Base-by-base conservation (phyloP, 2,113 vertebrate genomes). In the Pollachius pollachius region DNA sequence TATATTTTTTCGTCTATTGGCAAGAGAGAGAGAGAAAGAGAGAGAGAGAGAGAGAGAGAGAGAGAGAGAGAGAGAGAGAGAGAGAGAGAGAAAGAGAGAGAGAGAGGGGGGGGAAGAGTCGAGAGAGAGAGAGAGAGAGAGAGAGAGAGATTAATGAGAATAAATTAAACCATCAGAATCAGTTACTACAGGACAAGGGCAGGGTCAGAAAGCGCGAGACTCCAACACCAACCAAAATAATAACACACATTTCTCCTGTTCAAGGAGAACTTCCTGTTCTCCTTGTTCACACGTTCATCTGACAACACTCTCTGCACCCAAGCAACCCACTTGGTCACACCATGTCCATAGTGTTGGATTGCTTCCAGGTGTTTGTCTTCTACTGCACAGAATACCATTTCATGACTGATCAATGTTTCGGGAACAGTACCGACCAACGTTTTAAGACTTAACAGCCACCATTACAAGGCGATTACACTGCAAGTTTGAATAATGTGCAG, bases 171-270 rank as follows among this genome's bases (percentile, higher is more conserved):
- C 0, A 34, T 5, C 4, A 34, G 30, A 2, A 34, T 34, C 30
- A 34, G 30, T 4, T 34, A 34, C 30, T 34, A 4, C 30, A 30
- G 77, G 75, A 77, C 69, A 66, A 16, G 16, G 56, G 67, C 60
- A 62, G 72, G 74, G 79, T 37, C 65, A 57, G 57, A 60, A 62
- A 69, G 60, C 61, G 62, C 63, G 71, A 68, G 81, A 54, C 52
- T 15, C 52, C 23, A 23, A 11, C 52, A 54, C 52, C 12, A 13
- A 59, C 16, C 16, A 3, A 59, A 3, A 59, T 0, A 59, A 15
- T 2, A 1, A 58, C 57, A 58, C 57, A 59, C 57, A 59, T 19
- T n/a, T n/a, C n/a, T n/a, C n/a, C n/a, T n/a, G n/a, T n/a, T n/a
- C n/a, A n/a, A n/a, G n/a, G n/a, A n/a, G n/a, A n/a, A 59, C 57